Evolutionary conservation across 2,888 invertebrate species (phyloP), one percentile per base, ranked within the genome.

Genomic region (Acholoe squamosa): DNA sequence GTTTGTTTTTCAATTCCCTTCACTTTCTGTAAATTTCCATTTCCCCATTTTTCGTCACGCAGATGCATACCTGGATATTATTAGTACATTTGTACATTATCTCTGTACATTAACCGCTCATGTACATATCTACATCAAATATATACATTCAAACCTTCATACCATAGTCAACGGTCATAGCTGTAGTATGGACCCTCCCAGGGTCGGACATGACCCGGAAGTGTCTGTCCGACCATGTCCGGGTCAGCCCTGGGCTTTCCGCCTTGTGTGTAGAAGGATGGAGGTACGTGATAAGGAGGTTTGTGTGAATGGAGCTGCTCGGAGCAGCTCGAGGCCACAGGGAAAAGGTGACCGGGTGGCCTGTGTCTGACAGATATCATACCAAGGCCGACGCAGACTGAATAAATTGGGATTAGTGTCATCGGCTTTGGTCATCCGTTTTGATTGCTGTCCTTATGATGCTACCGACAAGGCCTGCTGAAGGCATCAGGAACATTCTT

Each of bases 321-420:
- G 61, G 22, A n/a, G 61, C 61, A 61, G 61, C 61, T 61, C 61
- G 12, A 61, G n/a, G 3, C 61, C 61, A 10, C 14, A 3, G 61
- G 71, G 71, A 28, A 5, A n/a, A 22, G 31, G 71, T 14, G 71
- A n/a, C 71, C 3, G 25, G 28, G 71, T 28, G 71, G 61, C 28
- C 71, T 71, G 71, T 28, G 3, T 3, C 71, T 71, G 71, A 71
- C 71, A 71, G 71, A 71, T 71, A 71, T 71, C 28, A 28, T 61
- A 61, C 71, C 28, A 25, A 14, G 28, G 28, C 71, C 14, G 71
- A 25, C 28, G 3, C 3, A 1, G 5, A 7, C 71, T 14, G 71
- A 71, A 71, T 71, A 71, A 71, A 71, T 28, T 71, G 71, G 71
- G 71, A 71, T 71, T 71, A 71, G 71, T 71, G 71, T 71, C 71